phyloP scores from a whole-genome alignment of 2,113 vertebrate genomes.

The Fulmarus glacialis region DNA sequence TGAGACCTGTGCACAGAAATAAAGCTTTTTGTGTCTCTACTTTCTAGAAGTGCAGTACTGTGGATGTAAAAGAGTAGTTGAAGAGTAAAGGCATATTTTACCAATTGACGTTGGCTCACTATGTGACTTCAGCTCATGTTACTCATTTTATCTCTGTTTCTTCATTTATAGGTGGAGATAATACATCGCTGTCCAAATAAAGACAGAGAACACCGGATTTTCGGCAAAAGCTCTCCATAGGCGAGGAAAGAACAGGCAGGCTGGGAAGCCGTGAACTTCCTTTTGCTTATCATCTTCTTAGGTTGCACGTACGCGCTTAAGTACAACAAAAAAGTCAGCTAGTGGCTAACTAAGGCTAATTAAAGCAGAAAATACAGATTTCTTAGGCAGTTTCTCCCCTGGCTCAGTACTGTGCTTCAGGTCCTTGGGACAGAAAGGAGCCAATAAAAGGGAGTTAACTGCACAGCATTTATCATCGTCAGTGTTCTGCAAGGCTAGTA shows the following conservation, averaged over 20 bases:
- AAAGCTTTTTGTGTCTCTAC: background rate
- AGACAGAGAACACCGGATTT: background rate
- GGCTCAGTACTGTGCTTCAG: background rate
- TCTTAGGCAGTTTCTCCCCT: background rate
- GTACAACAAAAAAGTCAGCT: background rate
- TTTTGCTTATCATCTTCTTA: background rate
- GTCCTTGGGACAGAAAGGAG: background rate
- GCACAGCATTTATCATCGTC: background rate
- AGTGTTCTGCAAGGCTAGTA: background rate
- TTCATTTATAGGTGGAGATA: background rate
- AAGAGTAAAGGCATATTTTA: background rate
- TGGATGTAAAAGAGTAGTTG: background rate
- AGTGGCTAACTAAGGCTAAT: background rate
- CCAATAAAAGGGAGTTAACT: background rate
- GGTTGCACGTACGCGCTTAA: rapidly evolving
- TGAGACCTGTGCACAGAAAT: background rate
- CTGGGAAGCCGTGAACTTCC: background rate
- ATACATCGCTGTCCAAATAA: background rate
- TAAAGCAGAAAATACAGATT: background rate
- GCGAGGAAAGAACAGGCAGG: background rate
- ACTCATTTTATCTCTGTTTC: background rate
- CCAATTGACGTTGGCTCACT: background rate
- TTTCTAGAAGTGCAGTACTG: background rate
- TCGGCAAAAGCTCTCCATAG: background rate
- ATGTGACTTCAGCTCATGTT: background rate